phyloP scores from a whole-genome alignment of 2,888 invertebrate genomes.

The Flabesymbios commensalis region DNA sequence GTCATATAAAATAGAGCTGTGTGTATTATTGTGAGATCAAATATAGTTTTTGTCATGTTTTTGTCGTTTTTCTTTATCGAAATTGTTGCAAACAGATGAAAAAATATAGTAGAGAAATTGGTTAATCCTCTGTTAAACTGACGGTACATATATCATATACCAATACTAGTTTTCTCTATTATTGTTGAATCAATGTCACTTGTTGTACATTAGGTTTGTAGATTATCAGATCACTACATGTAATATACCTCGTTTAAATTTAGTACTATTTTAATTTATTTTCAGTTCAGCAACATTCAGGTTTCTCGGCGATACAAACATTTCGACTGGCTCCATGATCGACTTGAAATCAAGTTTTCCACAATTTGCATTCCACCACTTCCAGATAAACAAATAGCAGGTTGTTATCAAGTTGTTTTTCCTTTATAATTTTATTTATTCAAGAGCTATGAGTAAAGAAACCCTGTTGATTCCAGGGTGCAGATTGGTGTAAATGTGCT shows the following conservation, averaged over 20 bases:
- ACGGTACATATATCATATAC: no score
- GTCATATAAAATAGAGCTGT: no score
- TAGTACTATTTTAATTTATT: not conserved
- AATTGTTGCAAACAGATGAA: no score
- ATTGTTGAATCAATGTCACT: not conserved
- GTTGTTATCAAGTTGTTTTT: conserved; percentile 49
- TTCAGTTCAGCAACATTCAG: conserved; percentile 68
- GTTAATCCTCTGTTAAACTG: no score
- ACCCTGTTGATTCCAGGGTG: no score
- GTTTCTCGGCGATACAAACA: conserved; percentile 91
- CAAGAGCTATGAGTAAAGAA: no score
- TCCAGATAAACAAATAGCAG: conserved; percentile 96
- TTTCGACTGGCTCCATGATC: conserved; percentile 97
- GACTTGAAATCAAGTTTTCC: conserved; percentile 90
- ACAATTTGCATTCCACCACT: conserved; percentile 94
- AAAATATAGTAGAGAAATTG: no score
- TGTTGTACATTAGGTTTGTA: not conserved
- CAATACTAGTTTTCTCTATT: no score
- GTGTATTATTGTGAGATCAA: no score
- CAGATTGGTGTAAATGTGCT: no score
- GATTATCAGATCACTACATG: not conserved
- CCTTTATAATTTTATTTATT: not conserved
- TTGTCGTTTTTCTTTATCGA: no score
- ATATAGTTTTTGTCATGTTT: no score
- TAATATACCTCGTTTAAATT: not conserved